These are phyloP conservation scores for Penaeus japonicus DNA, from an alignment of 1,140 invertebrate genomes.

Conservation along the genomic window DNA sequence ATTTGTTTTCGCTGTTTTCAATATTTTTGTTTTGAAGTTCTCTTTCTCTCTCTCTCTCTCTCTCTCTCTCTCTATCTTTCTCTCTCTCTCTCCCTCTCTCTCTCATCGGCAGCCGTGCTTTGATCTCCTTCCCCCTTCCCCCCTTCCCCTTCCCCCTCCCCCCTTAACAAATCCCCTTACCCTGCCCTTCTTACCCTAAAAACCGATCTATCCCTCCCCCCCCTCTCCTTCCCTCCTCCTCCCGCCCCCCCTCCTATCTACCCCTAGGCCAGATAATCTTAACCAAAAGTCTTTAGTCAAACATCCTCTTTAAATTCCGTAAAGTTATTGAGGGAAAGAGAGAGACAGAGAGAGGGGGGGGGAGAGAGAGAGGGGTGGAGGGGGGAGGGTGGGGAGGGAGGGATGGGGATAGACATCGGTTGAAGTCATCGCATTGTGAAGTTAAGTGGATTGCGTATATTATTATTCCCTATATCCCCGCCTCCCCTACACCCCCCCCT, in stretches of 20 bases:
- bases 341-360: no score
- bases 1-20: no score
- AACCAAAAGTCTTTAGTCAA: constrained; percentile 20
- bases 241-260: neutral
- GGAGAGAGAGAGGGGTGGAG: no score
- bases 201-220: neutral
- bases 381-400: no score
- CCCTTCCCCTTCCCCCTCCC: neutral
- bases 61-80: no score
- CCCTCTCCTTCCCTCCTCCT: neutral
- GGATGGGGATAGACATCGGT: no score
- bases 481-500: neutral
- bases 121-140: no score
- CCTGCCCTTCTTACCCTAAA: neutral
- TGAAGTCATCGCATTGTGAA: no score
- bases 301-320: constrained; percentile 8
- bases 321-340: neutral
- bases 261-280: neutral
- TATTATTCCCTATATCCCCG: neutral
- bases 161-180: neutral
- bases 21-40: no score
- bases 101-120: no score
- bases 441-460: neutral
- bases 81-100: no score
- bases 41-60: no score